Conservation (phyloP, 2,888 invertebrate genomes). For the Sepioteuthis lessoniana region DNA sequence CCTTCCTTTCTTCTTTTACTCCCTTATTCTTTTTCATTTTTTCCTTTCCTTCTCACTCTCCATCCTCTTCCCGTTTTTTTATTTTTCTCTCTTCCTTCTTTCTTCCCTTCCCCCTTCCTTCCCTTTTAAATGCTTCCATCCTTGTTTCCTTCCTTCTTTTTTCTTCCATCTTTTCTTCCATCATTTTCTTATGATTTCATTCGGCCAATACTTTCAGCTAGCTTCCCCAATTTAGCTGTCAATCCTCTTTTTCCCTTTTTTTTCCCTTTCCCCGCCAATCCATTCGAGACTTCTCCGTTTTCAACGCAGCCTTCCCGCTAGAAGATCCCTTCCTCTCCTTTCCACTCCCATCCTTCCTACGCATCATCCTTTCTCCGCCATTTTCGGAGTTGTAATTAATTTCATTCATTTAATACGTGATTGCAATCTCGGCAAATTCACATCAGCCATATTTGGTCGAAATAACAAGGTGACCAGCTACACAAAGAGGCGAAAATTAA, state of each 20-base stretch:
- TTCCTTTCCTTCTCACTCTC: no score
- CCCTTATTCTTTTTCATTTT: no score
- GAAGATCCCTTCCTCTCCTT: no score
- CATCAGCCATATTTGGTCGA: constrained; percentile 33
- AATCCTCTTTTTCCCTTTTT: not conserved
- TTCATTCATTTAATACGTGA: constrained; percentile 33
- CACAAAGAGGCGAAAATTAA: constrained; percentile 33
- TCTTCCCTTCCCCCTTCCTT: no score
- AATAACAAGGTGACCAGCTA: not conserved
- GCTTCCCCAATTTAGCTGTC: no score
- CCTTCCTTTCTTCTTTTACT: no score
- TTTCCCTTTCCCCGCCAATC: not conserved
- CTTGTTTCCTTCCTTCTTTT: not conserved
- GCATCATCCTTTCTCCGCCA: not conserved
- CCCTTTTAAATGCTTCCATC: no score
- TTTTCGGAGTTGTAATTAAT: not conserved
- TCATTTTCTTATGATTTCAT: not conserved
- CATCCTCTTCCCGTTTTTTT: no score
- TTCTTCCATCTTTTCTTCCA: not conserved
- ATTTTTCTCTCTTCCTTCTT: no score
- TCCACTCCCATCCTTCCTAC: not conserved
- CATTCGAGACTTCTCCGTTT: no score
- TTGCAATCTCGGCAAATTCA: constrained; percentile 1
- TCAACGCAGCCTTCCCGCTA: no score
- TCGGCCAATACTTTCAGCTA: no score